Evolutionary conservation across 2,888 invertebrate genomes (phyloP).

Genomic region (Notocelia uddmanniana): DNA sequence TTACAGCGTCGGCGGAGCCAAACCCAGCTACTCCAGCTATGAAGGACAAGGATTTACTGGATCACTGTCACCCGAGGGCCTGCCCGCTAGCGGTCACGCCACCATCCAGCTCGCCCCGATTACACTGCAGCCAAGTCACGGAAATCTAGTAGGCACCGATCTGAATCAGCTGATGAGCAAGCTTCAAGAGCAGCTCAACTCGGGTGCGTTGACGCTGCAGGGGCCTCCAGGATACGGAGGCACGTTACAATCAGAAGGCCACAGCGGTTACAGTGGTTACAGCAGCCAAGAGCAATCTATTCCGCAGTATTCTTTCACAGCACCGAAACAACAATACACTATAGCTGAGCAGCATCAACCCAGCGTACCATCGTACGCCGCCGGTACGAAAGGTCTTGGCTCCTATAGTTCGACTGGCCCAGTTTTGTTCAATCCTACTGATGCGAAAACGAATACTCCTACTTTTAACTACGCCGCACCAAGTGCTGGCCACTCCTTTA

Average conservation of each 20-base stretch:
- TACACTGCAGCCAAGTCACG: constrained; percentile 70
- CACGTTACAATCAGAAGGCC: constrained; percentile 64
- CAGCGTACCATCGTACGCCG: constrained; percentile 71
- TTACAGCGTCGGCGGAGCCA: constrained; percentile 78
- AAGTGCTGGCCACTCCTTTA: constrained; percentile 59
- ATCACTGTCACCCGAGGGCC: constrained; percentile 63
- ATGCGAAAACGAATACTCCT: constrained; percentile 61
- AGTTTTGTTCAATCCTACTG: constrained; percentile 73
- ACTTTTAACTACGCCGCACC: constrained; percentile 61
- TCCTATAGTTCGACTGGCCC: constrained; percentile 78
- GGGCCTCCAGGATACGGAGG: constrained; percentile 65
- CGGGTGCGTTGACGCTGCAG: constrained; percentile 70
- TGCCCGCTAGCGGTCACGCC: constrained; percentile 67
- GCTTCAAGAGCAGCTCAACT: constrained; percentile 70
- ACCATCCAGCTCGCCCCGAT: constrained; percentile 73
- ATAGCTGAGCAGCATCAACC: constrained; percentile 63
- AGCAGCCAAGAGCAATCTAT: constrained; percentile 64
- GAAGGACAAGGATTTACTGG: constrained; percentile 65
- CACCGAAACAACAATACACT: constrained; percentile 70
- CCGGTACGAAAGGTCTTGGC: constrained; percentile 77
- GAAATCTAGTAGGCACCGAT: constrained; percentile 64
- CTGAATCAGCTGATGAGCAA: constrained; percentile 78
- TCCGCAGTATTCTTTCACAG: constrained; percentile 67
- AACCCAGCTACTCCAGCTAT: constrained; percentile 65
- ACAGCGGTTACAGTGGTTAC: constrained; percentile 59